phyloP scores from a whole-genome alignment of 2,113 vertebrate genomes.

The Speoplatyrhinus poulsoni region DNA sequence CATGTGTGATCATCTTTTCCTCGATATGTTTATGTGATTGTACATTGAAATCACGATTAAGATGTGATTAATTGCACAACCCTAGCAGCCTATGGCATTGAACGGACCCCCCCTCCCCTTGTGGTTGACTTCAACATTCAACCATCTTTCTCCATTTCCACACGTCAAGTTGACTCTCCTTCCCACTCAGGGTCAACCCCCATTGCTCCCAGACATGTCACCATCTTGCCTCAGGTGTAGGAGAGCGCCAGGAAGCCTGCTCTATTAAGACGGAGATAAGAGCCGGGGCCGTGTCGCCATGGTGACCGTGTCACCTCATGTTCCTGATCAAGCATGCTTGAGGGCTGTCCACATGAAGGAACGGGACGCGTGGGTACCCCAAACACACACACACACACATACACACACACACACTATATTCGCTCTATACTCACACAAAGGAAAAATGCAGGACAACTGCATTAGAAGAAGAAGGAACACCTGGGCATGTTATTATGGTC shows the following conservation, averaged over 20 bases:
- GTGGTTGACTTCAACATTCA: too few species aligned
- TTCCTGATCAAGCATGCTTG: conserved; percentile 55
- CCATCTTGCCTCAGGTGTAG: too few species aligned
- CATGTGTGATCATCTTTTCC: too few species aligned
- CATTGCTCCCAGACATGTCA: too few species aligned
- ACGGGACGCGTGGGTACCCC: conserved; percentile 22
- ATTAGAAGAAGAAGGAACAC: conserved; percentile 18
- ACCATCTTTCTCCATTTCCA: too few species aligned
- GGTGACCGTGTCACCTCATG: conserved; percentile 37
- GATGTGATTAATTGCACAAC: too few species aligned
- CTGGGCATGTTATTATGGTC: conserved; percentile 40
- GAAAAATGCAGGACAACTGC: not conserved
- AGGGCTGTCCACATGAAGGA: conserved; percentile 50
- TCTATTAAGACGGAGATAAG: conserved; percentile 43
- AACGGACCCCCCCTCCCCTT: too few species aligned
- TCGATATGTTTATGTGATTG: too few species aligned
- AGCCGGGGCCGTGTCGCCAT: conserved; percentile 21
- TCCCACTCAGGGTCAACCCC: too few species aligned
- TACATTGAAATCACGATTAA: too few species aligned
- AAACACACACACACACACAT: not conserved
- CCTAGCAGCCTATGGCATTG: too few species aligned
- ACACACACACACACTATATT: not conserved
- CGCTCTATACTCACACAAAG: not conserved
- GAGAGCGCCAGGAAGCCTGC: conserved; percentile 7
- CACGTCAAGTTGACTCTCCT: too few species aligned